A percentile compares a stretch with the other conserved stretches of the same genome.
Conservation (phyloP, 2,113 vertebrate species). For the Tenrec ecaudatus region DNA sequence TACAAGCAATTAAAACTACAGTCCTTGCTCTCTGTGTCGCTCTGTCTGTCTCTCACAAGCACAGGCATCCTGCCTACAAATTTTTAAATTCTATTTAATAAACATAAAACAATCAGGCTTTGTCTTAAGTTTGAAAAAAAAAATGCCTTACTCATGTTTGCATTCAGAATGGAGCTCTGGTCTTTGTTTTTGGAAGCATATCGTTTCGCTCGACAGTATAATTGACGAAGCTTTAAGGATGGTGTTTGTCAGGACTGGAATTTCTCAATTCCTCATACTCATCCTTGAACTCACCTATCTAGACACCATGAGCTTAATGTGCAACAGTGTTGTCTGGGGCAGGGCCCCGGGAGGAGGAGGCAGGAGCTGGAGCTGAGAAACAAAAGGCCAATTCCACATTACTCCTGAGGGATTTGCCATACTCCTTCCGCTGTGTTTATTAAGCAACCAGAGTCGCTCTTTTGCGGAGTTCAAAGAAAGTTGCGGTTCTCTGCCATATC, state of each 20-base stretch:
- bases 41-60: background rate
- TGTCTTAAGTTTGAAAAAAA: background rate
- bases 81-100: conserved; percentile 72
- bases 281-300: conserved; percentile 18
- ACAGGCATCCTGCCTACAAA: background rate
- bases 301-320: background rate
- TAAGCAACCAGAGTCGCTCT: background rate
- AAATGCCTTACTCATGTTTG: conserved; percentile 76
- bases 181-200: background rate
- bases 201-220: background rate
- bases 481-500: background rate
- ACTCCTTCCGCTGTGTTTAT: background rate
- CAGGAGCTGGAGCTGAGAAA: background rate
- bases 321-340: conserved; percentile 41
- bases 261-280: conserved; percentile 58
- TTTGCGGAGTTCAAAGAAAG: conserved; percentile 24
- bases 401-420: background rate
- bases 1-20: conserved; percentile 87
- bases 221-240: conserved; percentile 39
- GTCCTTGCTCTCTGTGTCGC: conserved; percentile 50
- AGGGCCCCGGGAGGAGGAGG: background rate
- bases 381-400: background rate
- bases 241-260: background rate
- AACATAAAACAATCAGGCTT: conserved; percentile 53
- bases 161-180: background rate